phyloP scores from a whole-genome alignment of 2,113 vertebrate species.

The Vidua chalybeata region DNA sequence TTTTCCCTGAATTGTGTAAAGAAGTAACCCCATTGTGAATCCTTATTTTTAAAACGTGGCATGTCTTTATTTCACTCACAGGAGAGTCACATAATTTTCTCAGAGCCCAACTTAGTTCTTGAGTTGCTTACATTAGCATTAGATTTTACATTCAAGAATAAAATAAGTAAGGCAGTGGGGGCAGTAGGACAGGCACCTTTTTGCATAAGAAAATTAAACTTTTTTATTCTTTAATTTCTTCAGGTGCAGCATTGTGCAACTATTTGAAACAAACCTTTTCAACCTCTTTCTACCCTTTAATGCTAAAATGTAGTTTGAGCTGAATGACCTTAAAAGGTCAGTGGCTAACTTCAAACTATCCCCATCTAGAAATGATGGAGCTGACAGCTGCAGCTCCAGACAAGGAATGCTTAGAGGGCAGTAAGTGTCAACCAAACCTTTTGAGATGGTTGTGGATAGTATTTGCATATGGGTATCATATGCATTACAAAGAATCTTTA shows the following conservation, averaged over 20 bases:
- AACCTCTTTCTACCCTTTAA: neutral
- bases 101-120: neutral
- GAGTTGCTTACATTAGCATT: neutral
- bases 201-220: neutral
- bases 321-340: neutral
- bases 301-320: neutral
- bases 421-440: neutral
- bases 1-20: neutral
- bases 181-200: neutral
- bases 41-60: neutral
- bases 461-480: neutral
- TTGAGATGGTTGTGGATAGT: neutral
- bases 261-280: neutral
- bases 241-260: neutral
- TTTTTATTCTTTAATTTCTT: neutral
- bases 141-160: neutral
- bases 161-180: neutral
- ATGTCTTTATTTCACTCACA: neutral
- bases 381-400: neutral
- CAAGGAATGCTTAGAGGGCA: neutral
- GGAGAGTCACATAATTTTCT: neutral
- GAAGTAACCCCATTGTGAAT: neutral
- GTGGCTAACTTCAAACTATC: neutral
- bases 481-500: neutral
- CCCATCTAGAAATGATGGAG: rapidly evolving